Evolutionary conservation across 2,113 vertebrate species (phyloP), one percentile per base, ranked within the genome.

Genomic region (Dipodomys ordii): DNA sequence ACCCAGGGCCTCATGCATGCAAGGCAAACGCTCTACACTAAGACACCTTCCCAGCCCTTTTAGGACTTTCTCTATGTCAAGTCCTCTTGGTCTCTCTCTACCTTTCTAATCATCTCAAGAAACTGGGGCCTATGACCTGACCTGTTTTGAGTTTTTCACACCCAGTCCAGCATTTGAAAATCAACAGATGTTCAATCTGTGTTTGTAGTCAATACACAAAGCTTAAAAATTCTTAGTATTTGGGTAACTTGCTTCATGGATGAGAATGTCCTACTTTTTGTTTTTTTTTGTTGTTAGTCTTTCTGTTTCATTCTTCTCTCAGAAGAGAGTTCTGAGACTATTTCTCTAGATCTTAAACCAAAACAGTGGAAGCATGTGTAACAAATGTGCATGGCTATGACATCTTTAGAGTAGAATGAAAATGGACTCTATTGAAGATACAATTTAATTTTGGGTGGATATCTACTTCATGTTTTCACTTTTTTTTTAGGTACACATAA

Each of bases 101-200:
- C 8, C 7, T 3, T 7, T 12, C 0, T 23, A 65, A 11, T 8
- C 49, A 1, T 32, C 69, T 67, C 3, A 11, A 35, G 22, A 2
- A 18, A 9, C 0, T 23, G 28, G 27, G 15, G 1, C 0, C 18
- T 11, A 82, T 3, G 23, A n/a, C 30, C 7, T 18, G 68, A 27
- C 2, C 22, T 1, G 0, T 15, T 13, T 0, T 6, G 18, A 35
- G 60, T 46, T 2, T 27, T 8, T 6, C 1, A 27, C 9, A 83
- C 13, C 10, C 22, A 44, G 22, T 3, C 9, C 57, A 22, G 53
- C 1, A 9, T 60, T 23, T 68, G 25, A 13, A 0, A 2, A 10
- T 16, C 12, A 46, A 1, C 0, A 64, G 23, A 22, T 39, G 6
- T 4, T 27, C 68, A 53, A 0, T 25, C 10, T 18, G 25, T 30